Evolutionary conservation across 2,888 invertebrate species (phyloP).

Genomic region (Lepetodrilus schrolli): DNA sequence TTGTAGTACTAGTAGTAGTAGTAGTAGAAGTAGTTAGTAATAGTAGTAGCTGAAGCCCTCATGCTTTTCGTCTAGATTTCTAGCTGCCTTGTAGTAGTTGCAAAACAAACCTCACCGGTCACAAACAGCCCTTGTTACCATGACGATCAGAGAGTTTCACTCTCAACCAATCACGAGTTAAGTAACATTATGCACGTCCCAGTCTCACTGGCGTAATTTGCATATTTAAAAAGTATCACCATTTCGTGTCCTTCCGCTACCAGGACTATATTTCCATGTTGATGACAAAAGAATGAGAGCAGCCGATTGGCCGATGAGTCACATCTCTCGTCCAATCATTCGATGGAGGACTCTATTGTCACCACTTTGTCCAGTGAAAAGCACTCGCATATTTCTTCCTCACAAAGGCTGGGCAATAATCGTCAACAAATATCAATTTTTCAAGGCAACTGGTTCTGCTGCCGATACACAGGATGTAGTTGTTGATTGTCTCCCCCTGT

Average conservation of each 20-base stretch:
- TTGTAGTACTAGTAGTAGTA: too few relatives aligned
- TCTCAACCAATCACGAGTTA: neutral
- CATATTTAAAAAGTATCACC: slow-evolving; percentile 25
- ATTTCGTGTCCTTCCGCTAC: neutral
- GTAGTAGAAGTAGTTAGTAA: too few relatives aligned
- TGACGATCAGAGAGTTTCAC: neutral
- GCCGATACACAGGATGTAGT: slow-evolving; percentile 16
- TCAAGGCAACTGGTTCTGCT: slow-evolving; percentile 26
- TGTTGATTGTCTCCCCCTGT: slow-evolving; percentile 14
- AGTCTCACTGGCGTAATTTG: slow-evolving; percentile 14
- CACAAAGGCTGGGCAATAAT: slow-evolving; percentile 10
- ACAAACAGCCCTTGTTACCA: neutral
- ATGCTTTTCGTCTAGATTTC: slow-evolving; percentile 4
- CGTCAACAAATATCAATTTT: slow-evolving; percentile 14
- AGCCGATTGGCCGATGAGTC: neutral
- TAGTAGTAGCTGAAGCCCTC: slow-evolving; percentile 16
- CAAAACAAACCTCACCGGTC: slow-evolving; percentile 11
- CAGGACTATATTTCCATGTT: slow-evolving; percentile 18
- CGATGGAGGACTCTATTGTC: neutral
- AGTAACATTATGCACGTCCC: slow-evolving; percentile 18
- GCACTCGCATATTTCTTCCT: neutral
- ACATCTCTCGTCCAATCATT: neutral
- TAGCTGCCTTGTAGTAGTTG: slow-evolving; percentile 1
- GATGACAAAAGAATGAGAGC: neutral
- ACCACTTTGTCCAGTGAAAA: slow-evolving; percentile 2